Evolutionary conservation across 2,888 invertebrate species (phyloP), one percentile per base, ranked within the genome.

Genomic region (Plusia festucae): DNA sequence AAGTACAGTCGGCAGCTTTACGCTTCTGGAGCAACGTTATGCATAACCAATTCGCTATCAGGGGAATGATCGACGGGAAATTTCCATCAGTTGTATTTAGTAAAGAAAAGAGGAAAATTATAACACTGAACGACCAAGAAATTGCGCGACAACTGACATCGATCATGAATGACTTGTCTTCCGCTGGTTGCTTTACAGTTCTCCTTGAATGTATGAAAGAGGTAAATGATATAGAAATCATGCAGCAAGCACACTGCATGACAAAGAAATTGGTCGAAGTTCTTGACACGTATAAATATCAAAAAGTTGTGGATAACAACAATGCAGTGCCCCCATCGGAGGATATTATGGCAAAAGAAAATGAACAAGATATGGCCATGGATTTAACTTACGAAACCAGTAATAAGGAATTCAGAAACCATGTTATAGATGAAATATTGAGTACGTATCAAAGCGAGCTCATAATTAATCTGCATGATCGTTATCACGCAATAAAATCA

Each of bases 81-180:
- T 97, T 97, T 87, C 97, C 97, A 0, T 93, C 94, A 2, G 96
- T 97, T 0, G 97, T 97, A 0, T 97, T 97, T 84, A 97, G 97
- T 0, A 97, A 96, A 82, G 97, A 97, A 78, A 95, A 96, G 55
- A 95, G 96, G 68, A 97, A 97, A 89, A 97, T 97, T 54, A 96
- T 97, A 3, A 95, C 95, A 0, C 87, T 97, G 49, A 96, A 96
- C 11, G 95, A 96, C 53, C 89, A 86, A 2, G 97, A 97, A 88
- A 96, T 96, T 51, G 90, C 93, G 72, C 92, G 90, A 59, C 93
- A 97, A 54, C 90, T 97, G 5, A 92, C 94, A 20, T 96, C 96
- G 82, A 96, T 96, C 1, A 87, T 97, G 56, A 92, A 95, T 1
- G 95, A 96, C 72, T 84, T 97, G 44, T 96, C 96, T 5, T 90